phyloP scores from a whole-genome alignment of 2,888 invertebrate genomes.

The Dyspetes luteomarginatus region DNA sequence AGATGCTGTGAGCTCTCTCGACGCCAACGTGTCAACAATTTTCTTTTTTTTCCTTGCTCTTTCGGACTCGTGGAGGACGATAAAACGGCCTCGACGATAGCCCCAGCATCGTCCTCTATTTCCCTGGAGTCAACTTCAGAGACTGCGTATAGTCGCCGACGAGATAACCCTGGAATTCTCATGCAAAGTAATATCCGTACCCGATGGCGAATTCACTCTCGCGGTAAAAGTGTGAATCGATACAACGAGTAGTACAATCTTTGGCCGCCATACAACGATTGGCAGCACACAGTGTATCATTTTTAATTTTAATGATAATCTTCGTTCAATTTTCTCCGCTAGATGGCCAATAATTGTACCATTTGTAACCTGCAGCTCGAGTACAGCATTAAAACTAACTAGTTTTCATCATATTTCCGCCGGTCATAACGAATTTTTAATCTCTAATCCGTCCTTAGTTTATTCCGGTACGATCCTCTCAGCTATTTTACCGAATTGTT shows the following conservation, averaged over 20 bases:
- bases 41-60: conserved; percentile 32
- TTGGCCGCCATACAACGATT: background rate
- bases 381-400: background rate
- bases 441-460: background rate
- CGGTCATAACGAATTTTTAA: too few relatives aligned
- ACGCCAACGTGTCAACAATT: conserved; percentile 53
- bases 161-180: conserved; percentile 47
- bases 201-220: too few relatives aligned
- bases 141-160: conserved; percentile 23
- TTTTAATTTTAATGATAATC: too few relatives aligned
- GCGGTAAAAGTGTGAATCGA: background rate
- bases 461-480: background rate
- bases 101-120: conserved; percentile 48
- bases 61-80: conserved; percentile 41
- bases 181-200: conserved; percentile 46
- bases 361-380: too few relatives aligned
- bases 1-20: conserved; percentile 4
- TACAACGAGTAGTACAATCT: background rate
- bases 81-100: conserved; percentile 35
- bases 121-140: conserved; percentile 60
- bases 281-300: background rate
- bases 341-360: too few relatives aligned
- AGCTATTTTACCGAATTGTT: background rate
- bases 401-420: background rate
- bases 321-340: too few relatives aligned